A percentile compares a stretch with the other conserved stretches of the same genome.
Conservation (phyloP, 1,140 invertebrate species). For the Goniozus legneri region DNA sequence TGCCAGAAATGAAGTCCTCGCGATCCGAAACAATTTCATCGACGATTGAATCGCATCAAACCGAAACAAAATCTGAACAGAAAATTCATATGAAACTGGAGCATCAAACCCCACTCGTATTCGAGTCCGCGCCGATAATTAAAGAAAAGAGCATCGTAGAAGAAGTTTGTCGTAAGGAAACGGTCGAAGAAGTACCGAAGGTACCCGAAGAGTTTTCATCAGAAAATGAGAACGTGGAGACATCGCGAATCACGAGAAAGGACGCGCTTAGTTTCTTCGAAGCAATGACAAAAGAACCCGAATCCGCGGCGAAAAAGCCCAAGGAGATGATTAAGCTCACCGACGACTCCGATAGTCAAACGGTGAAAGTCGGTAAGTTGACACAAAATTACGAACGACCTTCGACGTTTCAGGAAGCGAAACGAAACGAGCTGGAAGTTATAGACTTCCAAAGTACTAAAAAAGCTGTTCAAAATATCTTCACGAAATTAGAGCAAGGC, state of each 20-base stretch:
- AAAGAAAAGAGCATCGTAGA: slow-evolving; percentile 27
- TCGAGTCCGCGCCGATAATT: slow-evolving; percentile 25
- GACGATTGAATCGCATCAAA: slow-evolving; percentile 44
- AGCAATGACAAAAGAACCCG: slow-evolving; percentile 53
- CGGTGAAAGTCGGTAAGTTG: slow-evolving; percentile 47
- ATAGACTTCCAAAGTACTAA: slow-evolving; percentile 33
- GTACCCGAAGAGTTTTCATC: slow-evolving; percentile 25
- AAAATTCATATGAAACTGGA: slow-evolving; percentile 53
- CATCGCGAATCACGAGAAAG: slow-evolving; percentile 50
- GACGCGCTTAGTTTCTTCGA: slow-evolving; percentile 61
- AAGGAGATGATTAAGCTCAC: slow-evolving; percentile 48
- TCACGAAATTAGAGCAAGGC: slow-evolving; percentile 41
- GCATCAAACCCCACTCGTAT: slow-evolving; percentile 43
- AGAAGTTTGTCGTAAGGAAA: slow-evolving; percentile 19
- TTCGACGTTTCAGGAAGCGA: slow-evolving; percentile 40
- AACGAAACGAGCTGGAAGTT: slow-evolving; percentile 25
- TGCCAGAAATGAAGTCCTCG: slow-evolving; percentile 31
- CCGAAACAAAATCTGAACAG: slow-evolving; percentile 50
- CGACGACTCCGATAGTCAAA: slow-evolving; percentile 32
- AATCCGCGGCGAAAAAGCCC: slow-evolving; percentile 23
- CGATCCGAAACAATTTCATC: slow-evolving; percentile 49
- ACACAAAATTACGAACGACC: slow-evolving; percentile 49
- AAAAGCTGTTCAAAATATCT: slow-evolving; percentile 43
- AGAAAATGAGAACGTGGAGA: slow-evolving; percentile 51
- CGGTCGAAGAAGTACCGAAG: slow-evolving; percentile 15